These are phyloP conservation scores for Motacilla tschutschensis DNA, from an alignment of 2,113 vertebrate species.

Conservation along the genomic window DNA sequence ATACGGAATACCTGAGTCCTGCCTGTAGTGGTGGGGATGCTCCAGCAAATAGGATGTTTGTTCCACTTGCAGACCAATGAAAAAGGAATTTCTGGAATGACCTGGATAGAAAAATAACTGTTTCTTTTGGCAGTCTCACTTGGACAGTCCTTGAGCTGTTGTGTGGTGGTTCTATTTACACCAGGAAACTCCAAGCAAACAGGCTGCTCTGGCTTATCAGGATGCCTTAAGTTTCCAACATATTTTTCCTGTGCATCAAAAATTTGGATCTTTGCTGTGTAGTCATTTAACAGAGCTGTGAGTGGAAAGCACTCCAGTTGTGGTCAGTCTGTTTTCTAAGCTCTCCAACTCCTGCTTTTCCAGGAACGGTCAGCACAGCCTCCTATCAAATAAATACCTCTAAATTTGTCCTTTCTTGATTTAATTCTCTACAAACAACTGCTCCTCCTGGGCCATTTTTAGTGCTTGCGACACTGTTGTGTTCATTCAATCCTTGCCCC, in stretches of 20 bases:
- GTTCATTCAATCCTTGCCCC: neutral
- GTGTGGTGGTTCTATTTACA: slow-evolving; percentile 29
- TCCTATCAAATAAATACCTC: neutral
- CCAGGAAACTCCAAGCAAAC: slow-evolving; percentile 26
- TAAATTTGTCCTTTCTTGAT: neutral
- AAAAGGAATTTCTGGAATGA: slow-evolving; percentile 39
- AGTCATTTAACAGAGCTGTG: neutral
- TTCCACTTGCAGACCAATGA: neutral
- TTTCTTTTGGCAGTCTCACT: slow-evolving; percentile 14
- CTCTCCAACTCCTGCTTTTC: neutral
- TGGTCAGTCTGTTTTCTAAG: neutral
- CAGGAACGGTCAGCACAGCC: neutral
- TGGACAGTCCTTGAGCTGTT: slow-evolving; percentile 28
- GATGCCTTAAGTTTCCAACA: neutral
- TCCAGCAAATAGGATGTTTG: neutral
- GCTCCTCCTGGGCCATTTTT: neutral
- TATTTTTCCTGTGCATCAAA: neutral
- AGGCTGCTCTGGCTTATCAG: slow-evolving; percentile 26
- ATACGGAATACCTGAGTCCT: neutral
- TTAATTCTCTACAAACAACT: neutral
- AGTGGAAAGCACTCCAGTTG: slow-evolving; percentile 16
- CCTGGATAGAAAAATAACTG: neutral
- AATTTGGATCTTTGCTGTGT: neutral
- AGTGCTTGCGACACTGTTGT: neutral
- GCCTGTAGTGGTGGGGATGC: neutral